Percentiles rank a stretch among this genome's conserved stretches.
phyloP scores from a whole-genome alignment of 2,113 vertebrate species.

The Pachycephala philippinensis region DNA sequence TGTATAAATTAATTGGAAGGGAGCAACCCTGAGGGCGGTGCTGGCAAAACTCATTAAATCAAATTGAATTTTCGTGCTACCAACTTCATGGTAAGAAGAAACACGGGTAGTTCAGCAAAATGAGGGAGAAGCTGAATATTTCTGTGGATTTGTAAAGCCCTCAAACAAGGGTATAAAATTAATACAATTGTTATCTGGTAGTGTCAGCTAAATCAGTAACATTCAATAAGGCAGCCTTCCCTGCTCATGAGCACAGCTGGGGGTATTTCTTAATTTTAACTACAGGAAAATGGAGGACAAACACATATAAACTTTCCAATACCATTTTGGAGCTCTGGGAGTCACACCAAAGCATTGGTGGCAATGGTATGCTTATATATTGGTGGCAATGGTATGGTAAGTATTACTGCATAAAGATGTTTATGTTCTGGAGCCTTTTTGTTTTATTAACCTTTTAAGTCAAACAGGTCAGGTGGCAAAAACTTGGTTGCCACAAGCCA shows the following conservation, averaged over 20 bases:
- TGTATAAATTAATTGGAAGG: neutral
- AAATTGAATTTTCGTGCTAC: neutral
- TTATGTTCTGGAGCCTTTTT: neutral
- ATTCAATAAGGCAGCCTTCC: neutral
- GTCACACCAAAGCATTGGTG: neutral
- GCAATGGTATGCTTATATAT: neutral
- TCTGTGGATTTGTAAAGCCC: neutral
- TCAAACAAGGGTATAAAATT: neutral
- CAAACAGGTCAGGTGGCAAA: conserved; percentile 14
- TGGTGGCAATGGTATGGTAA: neutral
- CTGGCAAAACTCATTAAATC: neutral
- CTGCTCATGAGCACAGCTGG: neutral
- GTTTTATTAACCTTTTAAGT: conserved; percentile 12
- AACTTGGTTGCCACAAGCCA: neutral
- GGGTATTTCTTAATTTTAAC: neutral
- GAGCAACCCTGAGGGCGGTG: neutral
- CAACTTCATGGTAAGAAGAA: neutral
- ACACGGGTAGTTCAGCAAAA: neutral
- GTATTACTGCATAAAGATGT: neutral
- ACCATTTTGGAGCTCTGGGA: neutral
- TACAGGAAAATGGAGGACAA: neutral
- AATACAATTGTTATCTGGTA: neutral
- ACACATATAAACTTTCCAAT: neutral
- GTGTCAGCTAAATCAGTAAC: neutral
- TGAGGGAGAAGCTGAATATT: neutral